A percentile compares a stretch with the other conserved stretches of the same genome.
Evolutionary conservation across 1,140 invertebrate species (phyloP).

Genomic region (Mycetomoellerius zeteki): DNA sequence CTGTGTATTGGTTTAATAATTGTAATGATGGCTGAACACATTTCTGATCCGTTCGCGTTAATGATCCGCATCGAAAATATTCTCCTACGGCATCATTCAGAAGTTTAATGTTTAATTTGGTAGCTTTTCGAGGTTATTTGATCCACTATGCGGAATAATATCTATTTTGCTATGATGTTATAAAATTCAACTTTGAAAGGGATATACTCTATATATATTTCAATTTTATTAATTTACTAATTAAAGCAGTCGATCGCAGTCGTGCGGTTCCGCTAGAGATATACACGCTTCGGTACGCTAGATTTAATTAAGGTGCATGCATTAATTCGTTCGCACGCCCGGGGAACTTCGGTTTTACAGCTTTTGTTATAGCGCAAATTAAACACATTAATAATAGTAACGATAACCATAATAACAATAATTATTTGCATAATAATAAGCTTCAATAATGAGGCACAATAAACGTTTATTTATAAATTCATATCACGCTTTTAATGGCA

Average conservation of each 20-base stretch:
- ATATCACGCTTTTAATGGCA: neutral
- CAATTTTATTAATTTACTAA: slow-evolving; percentile 54
- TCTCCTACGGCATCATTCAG: neutral
- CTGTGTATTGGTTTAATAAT: slow-evolving; percentile 45
- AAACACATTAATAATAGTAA: slow-evolving; percentile 36
- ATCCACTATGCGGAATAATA: neutral
- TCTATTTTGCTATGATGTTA: slow-evolving; percentile 15
- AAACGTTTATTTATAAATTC: neutral
- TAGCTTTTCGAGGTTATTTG: slow-evolving; percentile 36
- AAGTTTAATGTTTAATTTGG: slow-evolving; percentile 57
- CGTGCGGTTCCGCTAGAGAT: slow-evolving; percentile 29
- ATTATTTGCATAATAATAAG: slow-evolving; percentile 21
- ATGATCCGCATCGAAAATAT: slow-evolving; percentile 47
- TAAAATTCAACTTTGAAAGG: slow-evolving; percentile 43
- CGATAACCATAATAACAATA: slow-evolving; percentile 20
- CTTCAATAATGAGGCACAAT: neutral
- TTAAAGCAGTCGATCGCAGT: slow-evolving; percentile 54
- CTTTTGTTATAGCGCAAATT: slow-evolving; percentile 33
- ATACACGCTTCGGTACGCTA: slow-evolving; percentile 32
- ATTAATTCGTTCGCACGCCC: slow-evolving; percentile 35
- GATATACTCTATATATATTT: neutral
- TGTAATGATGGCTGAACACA: slow-evolving; percentile 22
- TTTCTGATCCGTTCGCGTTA: slow-evolving; percentile 7
- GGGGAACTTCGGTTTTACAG: slow-evolving; percentile 28
- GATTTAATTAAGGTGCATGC: slow-evolving; percentile 57